phyloP scores from a whole-genome alignment of 2,888 invertebrate species.

The Agonopterix subpropinquella region DNA sequence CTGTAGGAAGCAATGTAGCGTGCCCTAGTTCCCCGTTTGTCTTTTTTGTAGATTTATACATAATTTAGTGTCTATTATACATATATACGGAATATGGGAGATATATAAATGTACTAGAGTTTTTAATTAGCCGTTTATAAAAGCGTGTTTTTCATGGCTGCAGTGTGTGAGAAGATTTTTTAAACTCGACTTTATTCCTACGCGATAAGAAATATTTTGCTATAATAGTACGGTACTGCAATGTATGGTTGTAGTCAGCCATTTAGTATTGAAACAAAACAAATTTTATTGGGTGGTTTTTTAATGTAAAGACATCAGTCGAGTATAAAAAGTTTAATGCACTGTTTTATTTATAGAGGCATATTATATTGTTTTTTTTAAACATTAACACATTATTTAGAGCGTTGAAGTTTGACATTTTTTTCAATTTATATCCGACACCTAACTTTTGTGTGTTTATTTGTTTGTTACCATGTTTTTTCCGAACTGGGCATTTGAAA shows the following conservation, averaged over 20 bases:
- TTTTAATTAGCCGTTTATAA: constrained; percentile 12
- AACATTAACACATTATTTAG: constrained; percentile 32
- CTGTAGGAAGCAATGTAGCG: constrained; percentile 1
- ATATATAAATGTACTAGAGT: constrained; percentile 16
- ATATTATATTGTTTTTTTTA: constrained; percentile 32
- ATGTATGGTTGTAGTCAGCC: no score
- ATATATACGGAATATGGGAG: constrained; percentile 10
- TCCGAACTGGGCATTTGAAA: constrained; percentile 52
- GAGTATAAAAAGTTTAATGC: constrained; percentile 4
- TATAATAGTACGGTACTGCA: no score
- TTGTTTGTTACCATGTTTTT: constrained; percentile 51
- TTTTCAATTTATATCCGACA: constrained; percentile 26
- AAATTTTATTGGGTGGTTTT: no score
- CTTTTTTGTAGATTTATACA: constrained; percentile 5
- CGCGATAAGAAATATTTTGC: no score
- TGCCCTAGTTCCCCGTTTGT: neutral
- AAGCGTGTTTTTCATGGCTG: constrained; percentile 13
- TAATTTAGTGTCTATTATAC: constrained; percentile 3
- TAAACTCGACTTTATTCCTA: no score
- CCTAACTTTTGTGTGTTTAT: constrained; percentile 22
- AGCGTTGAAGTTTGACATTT: constrained; percentile 31
- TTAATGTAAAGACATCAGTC: no score
- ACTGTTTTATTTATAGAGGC: constrained; percentile 25
- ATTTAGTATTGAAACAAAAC: no score
- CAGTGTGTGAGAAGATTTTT: constrained; percentile 5